Evolutionary conservation across 2,113 vertebrate genomes (phyloP).

Genomic region (Misgurnus anguillicaudatus): DNA sequence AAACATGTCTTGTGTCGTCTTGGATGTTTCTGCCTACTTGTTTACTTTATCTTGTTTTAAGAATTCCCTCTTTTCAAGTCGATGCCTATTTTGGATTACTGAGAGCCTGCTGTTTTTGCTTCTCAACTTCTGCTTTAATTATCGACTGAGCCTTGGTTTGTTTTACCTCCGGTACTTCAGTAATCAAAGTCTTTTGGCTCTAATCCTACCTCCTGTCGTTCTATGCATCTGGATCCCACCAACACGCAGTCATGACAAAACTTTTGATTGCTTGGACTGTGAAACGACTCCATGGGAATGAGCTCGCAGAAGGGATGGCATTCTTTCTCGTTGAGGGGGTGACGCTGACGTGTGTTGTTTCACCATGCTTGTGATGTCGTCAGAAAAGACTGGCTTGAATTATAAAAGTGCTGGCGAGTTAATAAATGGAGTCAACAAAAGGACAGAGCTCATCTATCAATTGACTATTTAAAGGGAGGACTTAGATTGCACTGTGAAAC

Average conservation of each 20-base stretch:
- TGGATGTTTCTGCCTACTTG: too few relatives aligned
- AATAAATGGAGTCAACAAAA: slow-evolving; percentile 20
- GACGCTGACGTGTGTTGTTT: slow-evolving; percentile 4
- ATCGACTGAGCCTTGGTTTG: too few relatives aligned
- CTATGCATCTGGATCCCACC: too few relatives aligned
- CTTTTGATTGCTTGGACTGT: background rate
- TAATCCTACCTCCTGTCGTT: too few relatives aligned
- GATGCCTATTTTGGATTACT: too few relatives aligned
- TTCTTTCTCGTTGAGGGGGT: slow-evolving; percentile 3
- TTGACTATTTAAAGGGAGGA: slow-evolving; percentile 37
- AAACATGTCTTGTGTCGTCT: too few relatives aligned
- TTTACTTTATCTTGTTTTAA: too few relatives aligned
- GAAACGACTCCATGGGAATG: background rate
- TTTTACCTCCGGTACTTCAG: too few relatives aligned
- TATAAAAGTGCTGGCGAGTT: background rate
- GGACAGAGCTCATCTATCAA: slow-evolving; percentile 40
- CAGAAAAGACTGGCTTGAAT: slow-evolving; percentile 41
- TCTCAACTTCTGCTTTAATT: too few relatives aligned
- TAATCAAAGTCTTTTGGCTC: too few relatives aligned
- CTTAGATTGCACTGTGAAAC: slow-evolving; percentile 8
- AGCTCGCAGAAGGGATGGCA: background rate
- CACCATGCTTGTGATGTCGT: slow-evolving; percentile 43
- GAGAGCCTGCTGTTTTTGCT: too few relatives aligned
- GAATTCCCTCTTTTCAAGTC: too few relatives aligned
- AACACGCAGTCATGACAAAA: background rate